Percentiles rank a stretch among this genome's conserved stretches.
phyloP scores from a whole-genome alignment of 2,888 invertebrate genomes.

The Hirtodrosophila alboralis region DNA sequence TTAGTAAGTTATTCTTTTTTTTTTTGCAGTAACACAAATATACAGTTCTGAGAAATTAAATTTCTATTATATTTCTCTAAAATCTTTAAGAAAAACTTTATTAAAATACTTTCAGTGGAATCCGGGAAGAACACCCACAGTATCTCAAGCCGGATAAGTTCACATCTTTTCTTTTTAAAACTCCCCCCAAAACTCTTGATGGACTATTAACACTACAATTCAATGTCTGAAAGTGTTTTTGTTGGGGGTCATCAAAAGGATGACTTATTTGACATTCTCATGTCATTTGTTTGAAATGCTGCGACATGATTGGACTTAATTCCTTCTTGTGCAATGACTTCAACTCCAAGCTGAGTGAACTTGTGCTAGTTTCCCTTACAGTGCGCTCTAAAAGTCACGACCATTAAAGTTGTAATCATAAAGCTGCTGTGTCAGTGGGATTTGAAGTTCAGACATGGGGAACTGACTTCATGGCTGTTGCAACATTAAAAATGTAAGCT shows the following conservation, averaged over 20 bases:
- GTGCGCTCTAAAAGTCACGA: constrained; percentile 30
- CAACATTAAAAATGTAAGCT: constrained; percentile 69
- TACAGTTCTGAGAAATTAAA: too few species aligned
- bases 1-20: too few species aligned
- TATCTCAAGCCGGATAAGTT: constrained; percentile 5
- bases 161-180: constrained; percentile 16
- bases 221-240: constrained; percentile 11
- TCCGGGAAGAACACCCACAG: background rate
- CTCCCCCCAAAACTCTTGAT: constrained; percentile 13
- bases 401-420: constrained; percentile 65
- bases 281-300: constrained; percentile 42
- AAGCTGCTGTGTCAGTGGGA: constrained; percentile 42
- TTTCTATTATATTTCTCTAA: too few species aligned
- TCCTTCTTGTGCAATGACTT: constrained; percentile 23
- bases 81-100: too few species aligned
- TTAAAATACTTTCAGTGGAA: background rate
- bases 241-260: constrained; percentile 31
- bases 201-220: constrained; percentile 31
- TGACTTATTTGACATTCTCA: constrained; percentile 49
- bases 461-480: constrained; percentile 31
- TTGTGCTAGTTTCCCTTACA: constrained; percentile 26
- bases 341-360: constrained; percentile 29
- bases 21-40: too few species aligned
- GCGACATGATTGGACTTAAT: constrained; percentile 45
- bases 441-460: constrained; percentile 2